Evolutionary conservation across 2,797 vertebrate genomes (phyloP).

Genomic region (Masticophis lateralis): DNA sequence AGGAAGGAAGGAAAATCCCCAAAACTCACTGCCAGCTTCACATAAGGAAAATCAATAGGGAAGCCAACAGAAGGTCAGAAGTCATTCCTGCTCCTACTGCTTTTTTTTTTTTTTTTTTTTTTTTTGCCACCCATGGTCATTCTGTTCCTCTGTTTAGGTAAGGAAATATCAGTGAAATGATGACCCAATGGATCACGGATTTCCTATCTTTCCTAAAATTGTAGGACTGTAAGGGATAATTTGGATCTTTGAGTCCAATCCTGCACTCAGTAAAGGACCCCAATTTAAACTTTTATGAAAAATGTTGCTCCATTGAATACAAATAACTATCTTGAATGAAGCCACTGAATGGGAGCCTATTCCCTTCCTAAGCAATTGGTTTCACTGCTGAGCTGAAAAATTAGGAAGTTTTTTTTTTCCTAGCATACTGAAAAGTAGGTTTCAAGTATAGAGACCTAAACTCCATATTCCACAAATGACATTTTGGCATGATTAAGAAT

Average conservation of each 20-base stretch:
- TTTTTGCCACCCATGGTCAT: neutral
- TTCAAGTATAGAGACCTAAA: neutral
- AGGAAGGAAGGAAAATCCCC: neutral
- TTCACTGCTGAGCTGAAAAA: neutral
- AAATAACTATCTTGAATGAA: neutral
- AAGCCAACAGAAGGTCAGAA: neutral
- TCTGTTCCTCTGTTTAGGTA: neutral
- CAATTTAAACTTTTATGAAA: neutral
- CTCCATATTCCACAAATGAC: neutral
- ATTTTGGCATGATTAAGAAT: neutral
- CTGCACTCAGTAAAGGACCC: neutral
- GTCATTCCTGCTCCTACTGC: neutral
- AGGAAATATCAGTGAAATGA: neutral
- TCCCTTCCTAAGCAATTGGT: neutral
- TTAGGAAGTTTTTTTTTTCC: neutral
- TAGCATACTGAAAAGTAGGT: neutral
- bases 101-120: neutral
- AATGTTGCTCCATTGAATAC: neutral
- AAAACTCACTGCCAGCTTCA: neutral
- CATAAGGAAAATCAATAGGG: neutral
- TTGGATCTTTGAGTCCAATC: neutral
- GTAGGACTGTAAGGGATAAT: neutral
- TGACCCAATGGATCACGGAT: neutral
- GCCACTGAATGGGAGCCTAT: neutral
- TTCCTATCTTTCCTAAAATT: neutral